phyloP scores from a whole-genome alignment of 2,797 vertebrate species.

The Rallus crepitans region DNA sequence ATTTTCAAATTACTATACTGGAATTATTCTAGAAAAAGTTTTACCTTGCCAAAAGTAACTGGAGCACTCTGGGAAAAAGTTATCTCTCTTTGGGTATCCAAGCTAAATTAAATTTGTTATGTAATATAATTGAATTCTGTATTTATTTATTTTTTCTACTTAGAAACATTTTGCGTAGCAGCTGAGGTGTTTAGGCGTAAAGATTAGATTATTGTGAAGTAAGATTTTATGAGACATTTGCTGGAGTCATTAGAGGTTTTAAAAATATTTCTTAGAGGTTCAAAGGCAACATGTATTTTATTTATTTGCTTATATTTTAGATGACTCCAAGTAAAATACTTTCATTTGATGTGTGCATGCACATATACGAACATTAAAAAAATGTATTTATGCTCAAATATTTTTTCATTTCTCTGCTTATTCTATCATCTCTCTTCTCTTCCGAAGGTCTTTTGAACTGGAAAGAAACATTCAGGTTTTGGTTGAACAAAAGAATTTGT shows the following conservation, averaged over 20 bases:
- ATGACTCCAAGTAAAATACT: background rate
- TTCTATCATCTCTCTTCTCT: background rate
- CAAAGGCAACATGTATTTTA: background rate
- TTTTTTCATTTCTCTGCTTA: background rate
- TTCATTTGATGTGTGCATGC: background rate
- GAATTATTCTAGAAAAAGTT: background rate
- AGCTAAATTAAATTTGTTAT: background rate
- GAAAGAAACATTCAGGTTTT: background rate
- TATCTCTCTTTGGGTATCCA: background rate
- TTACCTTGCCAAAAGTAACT: background rate
- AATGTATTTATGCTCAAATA: background rate
- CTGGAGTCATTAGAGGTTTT: background rate
- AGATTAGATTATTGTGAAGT: background rate
- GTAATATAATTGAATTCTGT: background rate
- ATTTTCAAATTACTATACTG: background rate
- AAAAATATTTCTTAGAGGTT: background rate
- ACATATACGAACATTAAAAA: background rate
- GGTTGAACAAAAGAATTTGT: background rate
- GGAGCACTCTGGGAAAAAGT: background rate
- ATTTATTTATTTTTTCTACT: background rate
- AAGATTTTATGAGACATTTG: background rate
- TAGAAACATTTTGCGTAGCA: background rate
- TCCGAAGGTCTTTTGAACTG: background rate
- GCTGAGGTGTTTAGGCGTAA: background rate
- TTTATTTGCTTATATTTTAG: background rate